phyloP scores from a whole-genome alignment of 2,797 vertebrate genomes.

The Lagorchestes hirsutus region DNA sequence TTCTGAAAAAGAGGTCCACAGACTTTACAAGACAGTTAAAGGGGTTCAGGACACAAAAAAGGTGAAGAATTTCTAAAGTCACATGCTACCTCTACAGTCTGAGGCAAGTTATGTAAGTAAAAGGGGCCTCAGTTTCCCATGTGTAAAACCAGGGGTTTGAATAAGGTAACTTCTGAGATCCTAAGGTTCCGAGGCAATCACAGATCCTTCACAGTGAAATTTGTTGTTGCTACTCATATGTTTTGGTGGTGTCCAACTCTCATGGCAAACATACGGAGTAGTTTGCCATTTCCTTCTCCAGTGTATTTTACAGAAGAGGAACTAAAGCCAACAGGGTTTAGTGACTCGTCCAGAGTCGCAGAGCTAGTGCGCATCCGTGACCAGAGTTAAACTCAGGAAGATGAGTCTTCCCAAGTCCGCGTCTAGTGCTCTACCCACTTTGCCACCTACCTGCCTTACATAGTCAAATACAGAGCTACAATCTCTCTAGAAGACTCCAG shows the following conservation, averaged over 20 bases:
- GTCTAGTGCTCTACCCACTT: background rate
- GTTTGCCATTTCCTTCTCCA: background rate
- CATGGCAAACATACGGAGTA: background rate
- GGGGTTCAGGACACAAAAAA: background rate
- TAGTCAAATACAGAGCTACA: background rate
- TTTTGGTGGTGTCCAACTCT: background rate
- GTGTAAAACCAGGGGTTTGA: background rate
- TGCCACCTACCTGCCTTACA: background rate
- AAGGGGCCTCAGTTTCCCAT: background rate
- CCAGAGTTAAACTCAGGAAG: background rate
- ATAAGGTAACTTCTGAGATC: background rate
- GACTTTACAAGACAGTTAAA: background rate
- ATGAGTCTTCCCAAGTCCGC: background rate
- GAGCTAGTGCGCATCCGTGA: background rate
- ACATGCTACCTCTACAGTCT: background rate
- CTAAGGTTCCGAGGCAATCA: background rate
- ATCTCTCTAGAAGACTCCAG: background rate
- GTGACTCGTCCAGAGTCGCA: background rate
- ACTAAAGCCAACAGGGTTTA: background rate
- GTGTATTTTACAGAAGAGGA: background rate
- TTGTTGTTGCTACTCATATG: background rate
- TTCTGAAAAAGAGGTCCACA: background rate
- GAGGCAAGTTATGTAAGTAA: background rate
- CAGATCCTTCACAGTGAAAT: background rate
- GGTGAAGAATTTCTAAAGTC: background rate